Conservation (phyloP, 1,140 invertebrate genomes). For the Drosophila jambulina region DNA sequence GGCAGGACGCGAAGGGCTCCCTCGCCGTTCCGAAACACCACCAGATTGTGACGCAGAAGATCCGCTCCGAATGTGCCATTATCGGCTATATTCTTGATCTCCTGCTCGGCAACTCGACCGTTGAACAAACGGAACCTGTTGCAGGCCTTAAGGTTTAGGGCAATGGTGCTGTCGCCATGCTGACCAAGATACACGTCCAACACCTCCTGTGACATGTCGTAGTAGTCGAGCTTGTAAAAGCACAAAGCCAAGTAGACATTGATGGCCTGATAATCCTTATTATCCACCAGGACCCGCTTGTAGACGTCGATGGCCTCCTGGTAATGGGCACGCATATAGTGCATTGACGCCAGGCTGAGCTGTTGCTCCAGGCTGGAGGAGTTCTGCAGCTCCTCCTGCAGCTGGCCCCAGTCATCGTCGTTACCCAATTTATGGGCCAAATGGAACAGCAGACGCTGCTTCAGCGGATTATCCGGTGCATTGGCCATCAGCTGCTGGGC, state of each 20-base stretch:
- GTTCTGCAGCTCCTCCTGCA: slow-evolving; percentile 94
- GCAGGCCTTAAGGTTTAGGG: slow-evolving; percentile 96
- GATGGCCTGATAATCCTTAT: slow-evolving; percentile 96
- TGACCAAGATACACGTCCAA: slow-evolving; percentile 96
- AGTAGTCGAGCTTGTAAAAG: slow-evolving; percentile 98
- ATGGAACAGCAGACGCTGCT: slow-evolving; percentile 94
- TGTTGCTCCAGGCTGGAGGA: slow-evolving; percentile 97
- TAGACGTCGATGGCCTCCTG: slow-evolving; percentile 99
- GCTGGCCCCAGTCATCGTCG: slow-evolving; percentile 92
- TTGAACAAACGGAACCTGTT: slow-evolving; percentile 94
- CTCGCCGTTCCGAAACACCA: slow-evolving; percentile 98
- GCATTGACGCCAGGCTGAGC: slow-evolving; percentile 97
- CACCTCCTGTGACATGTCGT: slow-evolving; percentile 97
- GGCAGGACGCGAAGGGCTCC: slow-evolving; percentile 96
- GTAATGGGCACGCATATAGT: slow-evolving; percentile 97
- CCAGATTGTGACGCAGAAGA: slow-evolving; percentile 97
- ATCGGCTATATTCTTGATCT: slow-evolving; percentile 92
- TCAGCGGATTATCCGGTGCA: slow-evolving; percentile 87
- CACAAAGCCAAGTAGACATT: slow-evolving; percentile 99
- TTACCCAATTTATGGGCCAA: slow-evolving; percentile 97
- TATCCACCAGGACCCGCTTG: slow-evolving; percentile 96
- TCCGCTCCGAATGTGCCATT: slow-evolving; percentile 96
- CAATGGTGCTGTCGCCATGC: slow-evolving; percentile 96
- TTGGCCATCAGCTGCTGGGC: slow-evolving; percentile 87
- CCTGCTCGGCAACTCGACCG: slow-evolving; percentile 95